These are phyloP conservation scores for Ageneiosus marmoratus DNA, from an alignment of 2,113 vertebrate genomes.

Conservation along the genomic window DNA sequence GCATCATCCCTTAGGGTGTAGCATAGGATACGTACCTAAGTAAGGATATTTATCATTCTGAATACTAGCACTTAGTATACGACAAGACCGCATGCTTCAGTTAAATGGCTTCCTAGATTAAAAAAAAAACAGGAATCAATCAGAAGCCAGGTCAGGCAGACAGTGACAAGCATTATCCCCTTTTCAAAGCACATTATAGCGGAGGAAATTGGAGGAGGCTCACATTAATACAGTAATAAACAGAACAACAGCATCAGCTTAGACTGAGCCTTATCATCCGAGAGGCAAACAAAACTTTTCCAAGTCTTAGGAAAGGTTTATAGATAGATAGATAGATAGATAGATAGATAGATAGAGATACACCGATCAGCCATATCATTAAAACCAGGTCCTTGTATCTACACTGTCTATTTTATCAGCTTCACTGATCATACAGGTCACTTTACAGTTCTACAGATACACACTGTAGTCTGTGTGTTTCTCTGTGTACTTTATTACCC, in stretches of 20 bases:
- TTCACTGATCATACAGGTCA: too few relatives aligned
- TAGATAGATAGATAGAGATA: too few relatives aligned
- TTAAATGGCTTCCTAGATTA: slow-evolving; percentile 34
- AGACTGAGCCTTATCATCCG: slow-evolving; percentile 24
- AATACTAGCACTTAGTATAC: slow-evolving; percentile 40
- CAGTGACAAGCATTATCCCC: slow-evolving; percentile 27
- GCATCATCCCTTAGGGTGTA: slow-evolving; percentile 39
- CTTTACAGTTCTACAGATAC: too few relatives aligned
- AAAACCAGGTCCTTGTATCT: too few relatives aligned
- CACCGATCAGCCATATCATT: too few relatives aligned
- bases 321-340: too few relatives aligned
- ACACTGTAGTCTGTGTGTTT: too few relatives aligned
- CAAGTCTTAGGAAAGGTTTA: background rate
- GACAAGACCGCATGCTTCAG: slow-evolving; percentile 34
- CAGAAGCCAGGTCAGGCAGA: slow-evolving; percentile 33
- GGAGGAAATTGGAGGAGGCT: slow-evolving; percentile 6
- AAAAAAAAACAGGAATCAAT: slow-evolving; percentile 49
- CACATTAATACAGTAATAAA: slow-evolving; percentile 34
- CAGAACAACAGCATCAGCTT: slow-evolving; percentile 25
- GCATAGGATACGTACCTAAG: slow-evolving; percentile 38
- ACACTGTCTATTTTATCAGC: too few relatives aligned
- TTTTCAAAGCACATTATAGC: slow-evolving; percentile 39
- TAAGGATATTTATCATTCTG: slow-evolving; percentile 49
- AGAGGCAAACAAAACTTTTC: background rate
- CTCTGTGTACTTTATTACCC: too few relatives aligned